Evolutionary conservation across 2,888 invertebrate genomes (phyloP).

Genomic region (Odontomyia ornata): DNA sequence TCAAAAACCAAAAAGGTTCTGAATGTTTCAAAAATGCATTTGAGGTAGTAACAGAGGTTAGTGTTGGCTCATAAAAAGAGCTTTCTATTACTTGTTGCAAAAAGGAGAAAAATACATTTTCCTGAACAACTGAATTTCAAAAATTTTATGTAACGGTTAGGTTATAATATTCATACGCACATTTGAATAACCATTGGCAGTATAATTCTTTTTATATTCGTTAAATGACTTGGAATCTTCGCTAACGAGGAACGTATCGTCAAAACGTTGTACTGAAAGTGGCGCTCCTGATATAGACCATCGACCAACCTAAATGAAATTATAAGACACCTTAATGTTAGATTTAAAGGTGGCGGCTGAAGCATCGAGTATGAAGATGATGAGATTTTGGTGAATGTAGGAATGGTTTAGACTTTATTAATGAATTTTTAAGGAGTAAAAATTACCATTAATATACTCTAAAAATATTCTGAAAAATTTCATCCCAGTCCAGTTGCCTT

Average conservation of each 20-base stretch:
- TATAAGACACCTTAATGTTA: background rate
- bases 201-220: background rate
- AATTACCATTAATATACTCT: too few species aligned
- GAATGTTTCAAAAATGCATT: background rate
- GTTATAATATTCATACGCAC: background rate
- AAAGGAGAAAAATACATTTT: background rate
- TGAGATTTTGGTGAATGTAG: too few species aligned
- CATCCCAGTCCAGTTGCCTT: too few species aligned
- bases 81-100: background rate
- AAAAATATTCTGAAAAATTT: too few species aligned
- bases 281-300: constrained; percentile 33
- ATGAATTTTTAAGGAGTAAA: too few species aligned
- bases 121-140: too few species aligned
- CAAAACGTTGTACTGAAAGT: constrained; percentile 10
- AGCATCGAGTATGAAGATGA: too few species aligned
- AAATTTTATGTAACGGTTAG: background rate
- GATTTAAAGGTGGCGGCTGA: background rate
- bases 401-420: too few species aligned
- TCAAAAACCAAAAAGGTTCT: background rate
- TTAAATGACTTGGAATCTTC: constrained; percentile 25
- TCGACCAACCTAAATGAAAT: constrained; percentile 36
- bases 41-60: background rate
- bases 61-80: background rate
- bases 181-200: background rate
- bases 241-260: background rate